phyloP scores from a whole-genome alignment of 2,797 vertebrate genomes.

The Thamnophis elegans region DNA sequence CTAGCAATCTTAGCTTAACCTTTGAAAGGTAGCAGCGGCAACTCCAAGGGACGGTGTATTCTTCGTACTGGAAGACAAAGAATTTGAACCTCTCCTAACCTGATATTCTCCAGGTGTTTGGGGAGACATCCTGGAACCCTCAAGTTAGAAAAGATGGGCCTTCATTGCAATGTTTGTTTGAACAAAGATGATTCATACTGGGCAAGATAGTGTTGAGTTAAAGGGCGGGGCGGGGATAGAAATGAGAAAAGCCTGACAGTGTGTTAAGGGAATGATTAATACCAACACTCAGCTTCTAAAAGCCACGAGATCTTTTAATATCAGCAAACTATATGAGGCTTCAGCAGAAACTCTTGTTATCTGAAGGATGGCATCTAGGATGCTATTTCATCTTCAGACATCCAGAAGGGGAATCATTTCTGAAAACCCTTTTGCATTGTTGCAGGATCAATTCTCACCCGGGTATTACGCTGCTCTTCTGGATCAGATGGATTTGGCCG shows the following conservation, averaged over 20 bases:
- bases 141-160: background rate
- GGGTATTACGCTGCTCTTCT: background rate
- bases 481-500: background rate
- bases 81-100: background rate
- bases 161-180: fast-evolving
- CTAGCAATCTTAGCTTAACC: background rate
- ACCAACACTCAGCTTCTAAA: constrained; percentile 49
- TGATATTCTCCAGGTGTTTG: background rate
- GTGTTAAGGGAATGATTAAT: constrained; percentile 50
- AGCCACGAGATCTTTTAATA: constrained; percentile 55
- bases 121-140: background rate
- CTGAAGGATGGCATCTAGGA: constrained; percentile 44
- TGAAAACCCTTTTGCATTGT: background rate
- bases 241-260: constrained; percentile 42
- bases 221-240: constrained; percentile 30
- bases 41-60: background rate
- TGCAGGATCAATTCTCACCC: background rate
- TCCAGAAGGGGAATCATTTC: constrained; percentile 45
- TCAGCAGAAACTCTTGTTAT: constrained; percentile 61
- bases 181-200: background rate
- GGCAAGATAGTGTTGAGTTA: background rate
- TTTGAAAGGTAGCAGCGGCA: background rate
- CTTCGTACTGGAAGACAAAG: no score
- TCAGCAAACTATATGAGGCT: constrained; percentile 58
- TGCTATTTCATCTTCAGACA: constrained; percentile 59